Evolutionary conservation across 2,113 vertebrate genomes (phyloP).

Genomic region (Pedionomus torquatus): DNA sequence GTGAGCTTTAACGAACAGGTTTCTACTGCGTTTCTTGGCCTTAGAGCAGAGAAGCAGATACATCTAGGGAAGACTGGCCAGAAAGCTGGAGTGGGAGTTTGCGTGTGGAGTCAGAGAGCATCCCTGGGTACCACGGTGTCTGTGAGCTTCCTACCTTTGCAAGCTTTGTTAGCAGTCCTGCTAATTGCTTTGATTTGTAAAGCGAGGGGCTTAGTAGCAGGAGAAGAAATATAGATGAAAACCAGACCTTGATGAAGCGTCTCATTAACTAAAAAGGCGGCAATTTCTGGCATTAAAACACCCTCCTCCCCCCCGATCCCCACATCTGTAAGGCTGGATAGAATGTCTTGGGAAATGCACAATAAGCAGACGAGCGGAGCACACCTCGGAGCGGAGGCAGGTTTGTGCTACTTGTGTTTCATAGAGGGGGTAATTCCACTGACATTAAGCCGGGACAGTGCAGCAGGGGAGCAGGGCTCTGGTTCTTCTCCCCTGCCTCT

Average conservation of each 20-base stretch:
- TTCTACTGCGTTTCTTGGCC: background rate
- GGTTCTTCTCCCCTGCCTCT: background rate
- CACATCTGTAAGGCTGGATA: background rate
- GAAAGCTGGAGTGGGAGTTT: background rate
- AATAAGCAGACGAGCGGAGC: background rate
- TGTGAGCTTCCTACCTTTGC: background rate
- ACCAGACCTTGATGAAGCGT: slow-evolving; percentile 38
- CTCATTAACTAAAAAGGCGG: slow-evolving; percentile 43
- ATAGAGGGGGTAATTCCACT: background rate
- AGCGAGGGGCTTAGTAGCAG: background rate
- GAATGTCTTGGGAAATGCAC: background rate
- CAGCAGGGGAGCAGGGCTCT: background rate
- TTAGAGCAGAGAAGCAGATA: background rate
- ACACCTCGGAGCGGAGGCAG: background rate
- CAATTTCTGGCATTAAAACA: background rate
- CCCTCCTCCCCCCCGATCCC: background rate
- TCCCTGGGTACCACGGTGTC: background rate
- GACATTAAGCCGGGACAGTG: background rate
- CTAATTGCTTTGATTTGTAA: slow-evolving; percentile 27
- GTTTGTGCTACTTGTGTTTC: background rate
- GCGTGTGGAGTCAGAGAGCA: background rate
- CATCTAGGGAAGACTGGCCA: background rate
- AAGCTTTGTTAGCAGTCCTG: background rate
- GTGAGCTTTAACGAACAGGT: background rate
- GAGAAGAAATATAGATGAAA: background rate